A percentile compares a stretch with the other conserved stretches of the same genome.
Conservation (phyloP, 1,140 invertebrate genomes). For the Sycophaga agraensis region DNA sequence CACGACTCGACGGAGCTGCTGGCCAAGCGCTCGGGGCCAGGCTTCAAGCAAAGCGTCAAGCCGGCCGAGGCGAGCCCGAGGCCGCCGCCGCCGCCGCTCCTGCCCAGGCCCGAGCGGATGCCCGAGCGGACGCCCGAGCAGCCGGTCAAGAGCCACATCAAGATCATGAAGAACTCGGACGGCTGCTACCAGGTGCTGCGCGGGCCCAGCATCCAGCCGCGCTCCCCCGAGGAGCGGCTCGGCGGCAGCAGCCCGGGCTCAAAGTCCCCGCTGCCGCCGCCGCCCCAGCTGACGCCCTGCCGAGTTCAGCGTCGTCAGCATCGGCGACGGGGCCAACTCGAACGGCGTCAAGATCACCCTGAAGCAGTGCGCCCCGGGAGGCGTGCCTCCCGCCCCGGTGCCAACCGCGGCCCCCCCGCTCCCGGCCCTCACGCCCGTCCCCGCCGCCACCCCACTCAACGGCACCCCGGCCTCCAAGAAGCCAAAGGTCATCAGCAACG, state of each 20-base stretch:
- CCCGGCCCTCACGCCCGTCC: too few species aligned
- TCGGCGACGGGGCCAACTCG: constrained; percentile 43
- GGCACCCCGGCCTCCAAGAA: constrained; percentile 35
- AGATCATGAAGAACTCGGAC: constrained; percentile 49
- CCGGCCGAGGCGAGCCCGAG: neutral
- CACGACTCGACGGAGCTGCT: neutral
- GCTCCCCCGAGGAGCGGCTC: too few species aligned
- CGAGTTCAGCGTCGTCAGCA: constrained; percentile 47
- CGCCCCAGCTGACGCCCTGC: neutral
- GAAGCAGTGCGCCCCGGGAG: constrained; percentile 44
- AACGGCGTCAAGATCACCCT: constrained; percentile 50
- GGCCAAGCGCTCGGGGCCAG: neutral
- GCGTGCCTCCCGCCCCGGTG: constrained; percentile 16
- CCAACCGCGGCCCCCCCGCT: constrained; percentile 7
- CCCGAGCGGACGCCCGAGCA: constrained; percentile 17
- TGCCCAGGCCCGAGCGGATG: neutral
- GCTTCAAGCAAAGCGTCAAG: neutral
- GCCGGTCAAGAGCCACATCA: constrained; percentile 47
- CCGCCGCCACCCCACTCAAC: constrained; percentile 22
- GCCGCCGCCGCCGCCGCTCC: too few species aligned
- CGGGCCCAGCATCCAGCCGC: constrained; percentile 19
- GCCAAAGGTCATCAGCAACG: constrained; percentile 47
- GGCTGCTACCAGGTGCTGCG: constrained; percentile 46
- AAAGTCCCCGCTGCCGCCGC: neutral
- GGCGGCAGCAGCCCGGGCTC: neutral